Base-by-base conservation (phyloP, 2,888 invertebrate species). In the Protonemura montana region DNA sequence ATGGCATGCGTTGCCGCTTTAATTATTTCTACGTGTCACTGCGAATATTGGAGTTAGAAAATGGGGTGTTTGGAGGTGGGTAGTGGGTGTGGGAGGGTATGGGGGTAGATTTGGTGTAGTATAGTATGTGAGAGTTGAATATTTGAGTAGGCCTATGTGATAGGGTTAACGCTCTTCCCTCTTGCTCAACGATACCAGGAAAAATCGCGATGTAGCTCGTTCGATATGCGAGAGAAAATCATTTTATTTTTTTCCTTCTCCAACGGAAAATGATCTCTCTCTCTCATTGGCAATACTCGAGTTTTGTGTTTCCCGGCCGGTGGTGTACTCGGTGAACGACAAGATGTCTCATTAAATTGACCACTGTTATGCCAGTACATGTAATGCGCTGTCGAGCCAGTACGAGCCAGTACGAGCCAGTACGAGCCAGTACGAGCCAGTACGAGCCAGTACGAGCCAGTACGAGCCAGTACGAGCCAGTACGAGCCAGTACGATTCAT, bases 11-110 rank as follows among this genome's bases (percentile, higher is more conserved):
- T 86, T 86, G 87, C 86, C 85, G 87, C 87, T 88, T 88, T 88
- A 88, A 88, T 88, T 88, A 88, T 88, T 88, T 88, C 87, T 86
- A 87, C 87, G 85, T 87, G 88, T 88, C 88, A 87, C 87, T 82
- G 87, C 83, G 87, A 87, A 87, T 88, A 88, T 88, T 87, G 88
- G 88, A 87, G 87, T 87, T 87, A 86, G 87, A 87, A 59, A 59
- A 77, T 84, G 41, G 78, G 85, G 85, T 78, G 80, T n/a, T 21
- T 59, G 29, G 30, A 25, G 81, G 28, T 30, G 86, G 35, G 85
- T n/a, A n/a, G n/a, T n/a, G 85, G 59, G 27, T 21, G 26, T 26
- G 30, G 29, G 59, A 35, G 87, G 25, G 35, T 30, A 30, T 78
- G 84, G 42, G 27, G 85, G 76, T 25, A 78, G 26, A 28, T 81